These are phyloP conservation scores for Phylloscopus trochilus DNA, from an alignment of 2,113 vertebrate species.

Conservation along the genomic window DNA sequence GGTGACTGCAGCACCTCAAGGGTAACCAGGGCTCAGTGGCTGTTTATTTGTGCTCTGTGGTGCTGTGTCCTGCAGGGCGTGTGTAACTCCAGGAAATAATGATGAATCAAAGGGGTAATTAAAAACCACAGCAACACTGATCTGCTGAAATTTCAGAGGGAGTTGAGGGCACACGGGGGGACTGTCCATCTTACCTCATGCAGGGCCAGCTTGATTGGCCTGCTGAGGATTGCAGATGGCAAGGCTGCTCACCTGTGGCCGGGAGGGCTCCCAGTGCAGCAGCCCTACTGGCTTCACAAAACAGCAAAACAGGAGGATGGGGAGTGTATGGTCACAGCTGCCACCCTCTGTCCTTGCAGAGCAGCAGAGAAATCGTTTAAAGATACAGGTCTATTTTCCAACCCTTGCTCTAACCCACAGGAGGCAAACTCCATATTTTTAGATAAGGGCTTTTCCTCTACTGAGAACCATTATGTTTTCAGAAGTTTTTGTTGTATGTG, in stretches of 20 bases:
- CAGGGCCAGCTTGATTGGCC: constrained; percentile 89
- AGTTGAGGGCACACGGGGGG: constrained; percentile 75
- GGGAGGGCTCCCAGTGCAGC: constrained; percentile 81
- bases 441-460: not conserved
- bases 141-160: constrained; percentile 90
- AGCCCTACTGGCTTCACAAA: constrained; percentile 78
- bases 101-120: constrained; percentile 92
- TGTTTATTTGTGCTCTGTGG: constrained; percentile 69
- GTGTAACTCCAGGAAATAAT: constrained; percentile 92
- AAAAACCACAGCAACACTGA: constrained; percentile 83
- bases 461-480: not conserved
- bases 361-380: constrained; percentile 9
- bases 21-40: constrained; percentile 17
- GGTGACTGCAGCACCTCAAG: constrained; percentile 19
- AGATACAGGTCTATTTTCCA: not conserved
- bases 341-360: constrained; percentile 14
- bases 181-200: constrained; percentile 80
- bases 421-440: not conserved
- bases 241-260: constrained; percentile 88
- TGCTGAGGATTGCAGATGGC: constrained; percentile 84
- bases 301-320: constrained; percentile 65
- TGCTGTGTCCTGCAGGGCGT: constrained; percentile 81
- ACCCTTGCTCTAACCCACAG: not conserved
- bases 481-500: not conserved
- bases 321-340: constrained; percentile 59